Base-by-base conservation (phyloP, 2,797 vertebrate genomes). In the Psittacula derbiana region DNA sequence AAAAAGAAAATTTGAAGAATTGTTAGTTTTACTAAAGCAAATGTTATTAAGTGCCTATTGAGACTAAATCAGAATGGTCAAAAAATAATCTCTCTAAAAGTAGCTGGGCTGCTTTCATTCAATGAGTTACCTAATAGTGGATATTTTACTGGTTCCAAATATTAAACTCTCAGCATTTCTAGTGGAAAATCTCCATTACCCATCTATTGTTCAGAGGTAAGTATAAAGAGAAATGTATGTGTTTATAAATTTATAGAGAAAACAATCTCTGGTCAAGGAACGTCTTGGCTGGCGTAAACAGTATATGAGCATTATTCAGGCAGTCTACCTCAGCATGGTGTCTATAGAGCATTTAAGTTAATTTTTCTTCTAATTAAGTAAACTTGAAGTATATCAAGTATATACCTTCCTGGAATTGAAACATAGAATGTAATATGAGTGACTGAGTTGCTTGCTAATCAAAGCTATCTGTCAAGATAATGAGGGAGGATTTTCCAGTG, bases 361-460 rank as follows among this genome's bases (percentile, higher is more conserved):
- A 95, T 97, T 98, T 97, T 97, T 80, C 80, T 94, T 88, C 92
- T 97, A 97, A 97, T 97, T 98, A 97, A 93, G 90, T 66, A 90
- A 93, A 97, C 74, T 86, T 88, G 89, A 97, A 96, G 76, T 87
- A 75, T 95, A 80, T 80, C 71, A 80, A 36, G 36, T 36, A 36
- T 36, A 36, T 97, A 72, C 61, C 58, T 96, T 97, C 91, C 94
- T 96, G 96, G 86, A 96, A 94, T 38, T 90, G 58, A 94, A 89
- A 74, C 78, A 47, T 25, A 75, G 69, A 97, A 91, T 61, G 30
- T 96, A 92, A 85, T 69, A 75, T 53, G 55, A 93, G 43, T 86
- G 71, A 91, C 64, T 70, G 89, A 75, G 47, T 44, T 70, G 44
- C 90, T 92, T 94, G 46, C 86, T 98, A 97, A 97, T 96, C 95